Conservation (phyloP, 2,113 vertebrate genomes). For the Terrapene triunguis region DNA sequence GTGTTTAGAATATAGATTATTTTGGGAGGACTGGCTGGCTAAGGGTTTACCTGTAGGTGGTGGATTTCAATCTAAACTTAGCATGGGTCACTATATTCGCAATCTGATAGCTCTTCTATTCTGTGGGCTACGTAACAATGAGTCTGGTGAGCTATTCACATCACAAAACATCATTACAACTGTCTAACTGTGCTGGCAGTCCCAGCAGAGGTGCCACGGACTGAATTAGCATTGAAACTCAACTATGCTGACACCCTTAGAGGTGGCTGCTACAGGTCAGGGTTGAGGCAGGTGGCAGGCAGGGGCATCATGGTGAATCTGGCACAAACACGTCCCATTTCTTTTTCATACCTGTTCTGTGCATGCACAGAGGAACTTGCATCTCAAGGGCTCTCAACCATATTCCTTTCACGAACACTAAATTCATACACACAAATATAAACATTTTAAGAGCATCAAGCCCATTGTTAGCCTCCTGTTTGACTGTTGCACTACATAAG, state of each 20-base stretch:
- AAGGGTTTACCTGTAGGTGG: rapidly evolving
- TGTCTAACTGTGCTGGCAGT: background rate
- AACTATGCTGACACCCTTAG: rapidly evolving
- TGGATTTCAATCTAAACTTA: background rate
- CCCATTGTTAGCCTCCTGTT: background rate
- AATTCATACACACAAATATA: too few species aligned
- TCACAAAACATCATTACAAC: background rate
- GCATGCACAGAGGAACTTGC: too few species aligned
- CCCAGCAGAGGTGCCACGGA: background rate
- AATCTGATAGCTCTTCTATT: background rate
- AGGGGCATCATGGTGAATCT: rapidly evolving
- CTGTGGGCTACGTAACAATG: background rate
- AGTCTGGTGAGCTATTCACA: background rate
- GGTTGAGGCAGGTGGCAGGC: background rate
- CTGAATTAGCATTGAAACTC: background rate
- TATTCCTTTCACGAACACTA: too few species aligned
- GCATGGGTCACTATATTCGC: background rate
- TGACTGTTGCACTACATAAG: background rate
- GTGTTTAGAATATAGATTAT: background rate
- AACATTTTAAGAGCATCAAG: too few species aligned
- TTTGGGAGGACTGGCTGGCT: background rate
- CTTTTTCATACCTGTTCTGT: background rate
- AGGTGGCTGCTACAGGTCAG: background rate
- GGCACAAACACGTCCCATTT: rapidly evolving
- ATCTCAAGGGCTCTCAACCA: too few species aligned